These are phyloP conservation scores for Bellardia bayeri DNA, from an alignment of 2,888 invertebrate genomes.

Conservation along the genomic window DNA sequence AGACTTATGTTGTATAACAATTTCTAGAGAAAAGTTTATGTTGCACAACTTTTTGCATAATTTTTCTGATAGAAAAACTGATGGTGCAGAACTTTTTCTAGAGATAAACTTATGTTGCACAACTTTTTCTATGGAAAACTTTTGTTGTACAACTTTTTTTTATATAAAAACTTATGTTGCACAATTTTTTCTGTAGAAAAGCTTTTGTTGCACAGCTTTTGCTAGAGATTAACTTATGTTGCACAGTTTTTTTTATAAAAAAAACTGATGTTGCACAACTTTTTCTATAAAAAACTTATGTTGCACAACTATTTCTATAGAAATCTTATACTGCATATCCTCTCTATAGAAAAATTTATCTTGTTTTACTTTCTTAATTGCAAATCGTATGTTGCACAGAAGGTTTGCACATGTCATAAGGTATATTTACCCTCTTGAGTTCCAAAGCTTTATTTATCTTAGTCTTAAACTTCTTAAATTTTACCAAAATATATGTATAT, in stretches of 20 bases:
- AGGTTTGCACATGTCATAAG: no score
- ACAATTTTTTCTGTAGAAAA: conserved; percentile 3
- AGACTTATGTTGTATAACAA: no score
- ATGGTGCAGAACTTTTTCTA: no score
- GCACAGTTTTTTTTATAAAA: not conserved
- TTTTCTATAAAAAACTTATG: not conserved
- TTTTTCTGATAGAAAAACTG: not conserved
- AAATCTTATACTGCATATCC: not conserved
- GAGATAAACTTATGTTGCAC: no score
- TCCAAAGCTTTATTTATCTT: not conserved
- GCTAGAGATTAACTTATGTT: not conserved
- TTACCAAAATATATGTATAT: not conserved
- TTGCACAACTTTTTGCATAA: not conserved
- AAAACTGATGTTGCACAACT: not conserved
- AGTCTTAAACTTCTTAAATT: not conserved
- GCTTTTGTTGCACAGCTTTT: not conserved
- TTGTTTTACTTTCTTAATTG: not conserved
- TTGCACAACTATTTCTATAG: not conserved
- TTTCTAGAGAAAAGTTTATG: not conserved
- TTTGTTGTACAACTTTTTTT: not conserved
- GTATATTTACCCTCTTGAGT: no score
- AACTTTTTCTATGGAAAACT: not conserved
- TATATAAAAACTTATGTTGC: not conserved
- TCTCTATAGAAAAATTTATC: not conserved
- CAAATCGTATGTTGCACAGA: not conserved